Base-by-base conservation (phyloP, 2,888 invertebrate genomes). In the Amblyteles armatorius region DNA sequence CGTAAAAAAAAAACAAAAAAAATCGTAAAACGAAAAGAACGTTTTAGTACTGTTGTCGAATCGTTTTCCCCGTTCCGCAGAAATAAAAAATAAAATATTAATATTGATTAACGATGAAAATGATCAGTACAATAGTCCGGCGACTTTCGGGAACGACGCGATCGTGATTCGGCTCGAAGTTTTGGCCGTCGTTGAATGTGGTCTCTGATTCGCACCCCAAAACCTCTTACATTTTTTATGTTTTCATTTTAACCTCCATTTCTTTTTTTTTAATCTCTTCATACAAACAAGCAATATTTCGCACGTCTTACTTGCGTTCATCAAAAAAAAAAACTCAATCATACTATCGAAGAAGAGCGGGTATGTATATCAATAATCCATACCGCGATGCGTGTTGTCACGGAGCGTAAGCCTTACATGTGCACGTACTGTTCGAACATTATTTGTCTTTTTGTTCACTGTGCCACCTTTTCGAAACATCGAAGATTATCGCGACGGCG, bases 371-470 rank as follows among this genome's bases (percentile, higher is more conserved):
- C 57, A 50, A 33, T 50, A 50, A 76, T 65, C 33, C 65, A 76
- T 76, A 76, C 74, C 65, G 63, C 50, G 65, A 65, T 48, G 74
- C 52, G 79, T 76, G 63, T 79, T 63, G 71, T 73, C 67, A 79
- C 67, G 26, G 76, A 67, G 48, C 60, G 72, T 60, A 79, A 85
- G 79, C 85, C 76, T 82, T 82, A 82, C 82, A 82, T 71, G 76
- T 76, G 74, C 85, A 82, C 85, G 67, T 82, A 85, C 52, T 78
- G 79, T 79, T 55, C 79, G 76, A 82, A 82, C 76, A 79, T 57
- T 65, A 48, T 50, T 76, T 48, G 67, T 22, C 55, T 48, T 55
- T 36, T 65, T 52, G 74, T 82, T 79, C 79, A 82, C 76, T 55
- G 60, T 78, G 68, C 79, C 63, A 79, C 65, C 79, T 55, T 72